Evolutionary conservation across 1,140 invertebrate genomes (phyloP).

Genomic region (Radopholus similis): DNA sequence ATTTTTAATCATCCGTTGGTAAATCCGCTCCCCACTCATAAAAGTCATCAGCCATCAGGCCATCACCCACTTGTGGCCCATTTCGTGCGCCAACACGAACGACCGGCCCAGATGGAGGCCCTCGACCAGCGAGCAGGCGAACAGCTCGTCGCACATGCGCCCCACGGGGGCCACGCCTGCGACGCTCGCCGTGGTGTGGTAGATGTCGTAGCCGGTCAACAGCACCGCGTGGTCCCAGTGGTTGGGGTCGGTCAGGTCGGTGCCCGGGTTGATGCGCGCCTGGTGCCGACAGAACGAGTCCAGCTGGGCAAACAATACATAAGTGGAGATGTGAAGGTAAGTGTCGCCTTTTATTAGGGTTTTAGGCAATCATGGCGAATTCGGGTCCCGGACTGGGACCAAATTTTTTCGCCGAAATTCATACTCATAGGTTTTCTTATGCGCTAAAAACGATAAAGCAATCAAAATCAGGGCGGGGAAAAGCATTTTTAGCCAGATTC

Average conservation of each 20-base stretch:
- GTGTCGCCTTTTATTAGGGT: too few relatives aligned
- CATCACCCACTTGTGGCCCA: slow-evolving; percentile 57
- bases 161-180: slow-evolving; percentile 59
- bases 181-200: slow-evolving; percentile 57
- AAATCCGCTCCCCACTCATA: too few relatives aligned
- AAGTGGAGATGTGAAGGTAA: too few relatives aligned
- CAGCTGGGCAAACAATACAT: neutral
- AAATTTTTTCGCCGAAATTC: too few relatives aligned
- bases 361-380: too few relatives aligned
- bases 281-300: slow-evolving; percentile 59
- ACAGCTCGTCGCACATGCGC: slow-evolving; percentile 60
- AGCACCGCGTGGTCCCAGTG: slow-evolving; percentile 66
- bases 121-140: slow-evolving; percentile 57
- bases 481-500: too few relatives aligned
- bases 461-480: neutral
- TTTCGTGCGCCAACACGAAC: slow-evolving; percentile 59
- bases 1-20: too few relatives aligned
- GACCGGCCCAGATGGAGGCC: slow-evolving; percentile 56
- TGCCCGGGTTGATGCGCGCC: slow-evolving; percentile 57
- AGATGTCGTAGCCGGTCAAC: slow-evolving; percentile 62
- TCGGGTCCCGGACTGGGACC: too few relatives aligned
- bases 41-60: too few relatives aligned
- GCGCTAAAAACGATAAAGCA: too few relatives aligned
- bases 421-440: too few relatives aligned
- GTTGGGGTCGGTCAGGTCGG: slow-evolving; percentile 53